A percentile compares a stretch with the other conserved stretches of the same genome.
Conservation (phyloP, 1,140 invertebrate genomes). For the Heliothis virescens region DNA sequence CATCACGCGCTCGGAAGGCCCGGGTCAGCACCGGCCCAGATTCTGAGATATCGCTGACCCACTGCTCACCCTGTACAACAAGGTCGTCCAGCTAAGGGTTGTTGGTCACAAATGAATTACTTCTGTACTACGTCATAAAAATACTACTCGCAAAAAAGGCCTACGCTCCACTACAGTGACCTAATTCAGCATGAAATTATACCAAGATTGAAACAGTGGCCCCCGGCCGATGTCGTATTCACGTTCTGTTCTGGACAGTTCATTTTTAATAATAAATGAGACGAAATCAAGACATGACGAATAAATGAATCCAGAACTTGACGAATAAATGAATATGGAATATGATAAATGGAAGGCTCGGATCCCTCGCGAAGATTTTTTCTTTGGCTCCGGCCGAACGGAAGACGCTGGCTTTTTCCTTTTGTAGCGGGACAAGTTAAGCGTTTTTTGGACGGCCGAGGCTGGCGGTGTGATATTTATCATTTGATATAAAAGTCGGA, state of each 20-base stretch:
- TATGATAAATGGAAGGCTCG: slow-evolving; percentile 85
- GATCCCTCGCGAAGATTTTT: slow-evolving; percentile 85
- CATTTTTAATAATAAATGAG: slow-evolving; percentile 88
- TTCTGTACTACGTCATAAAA: slow-evolving; percentile 4
- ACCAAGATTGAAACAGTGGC: slow-evolving; percentile 83
- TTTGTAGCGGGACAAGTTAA: slow-evolving; percentile 85
- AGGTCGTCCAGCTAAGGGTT: slow-evolving; percentile 8
- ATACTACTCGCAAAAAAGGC: slow-evolving; percentile 51
- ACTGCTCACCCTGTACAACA: slow-evolving; percentile 52
- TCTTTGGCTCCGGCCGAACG: slow-evolving; percentile 84
- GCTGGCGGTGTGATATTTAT: slow-evolving; percentile 83
- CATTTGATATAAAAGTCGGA: slow-evolving; percentile 81
- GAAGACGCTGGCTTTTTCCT: slow-evolving; percentile 85
- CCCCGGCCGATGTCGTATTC: slow-evolving; percentile 75
- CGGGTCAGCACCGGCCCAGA: slow-evolving; percentile 63
- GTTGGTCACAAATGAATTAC: slow-evolving; percentile 29
- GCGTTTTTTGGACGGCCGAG: slow-evolving; percentile 82
- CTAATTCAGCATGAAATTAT: slow-evolving; percentile 83
- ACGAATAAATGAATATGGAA: slow-evolving; percentile 87
- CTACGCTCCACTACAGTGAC: slow-evolving; percentile 62
- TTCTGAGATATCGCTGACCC: slow-evolving; percentile 64
- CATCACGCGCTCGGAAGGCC: slow-evolving; percentile 52
- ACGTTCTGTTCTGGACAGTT: slow-evolving; percentile 84
- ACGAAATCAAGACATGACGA: slow-evolving; percentile 87
- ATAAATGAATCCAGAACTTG: slow-evolving; percentile 87